A percentile compares a stretch with the other conserved stretches of the same genome.
Conservation (phyloP, 2,888 invertebrate species). For the Caenorhabditis sulstoni region DNA sequence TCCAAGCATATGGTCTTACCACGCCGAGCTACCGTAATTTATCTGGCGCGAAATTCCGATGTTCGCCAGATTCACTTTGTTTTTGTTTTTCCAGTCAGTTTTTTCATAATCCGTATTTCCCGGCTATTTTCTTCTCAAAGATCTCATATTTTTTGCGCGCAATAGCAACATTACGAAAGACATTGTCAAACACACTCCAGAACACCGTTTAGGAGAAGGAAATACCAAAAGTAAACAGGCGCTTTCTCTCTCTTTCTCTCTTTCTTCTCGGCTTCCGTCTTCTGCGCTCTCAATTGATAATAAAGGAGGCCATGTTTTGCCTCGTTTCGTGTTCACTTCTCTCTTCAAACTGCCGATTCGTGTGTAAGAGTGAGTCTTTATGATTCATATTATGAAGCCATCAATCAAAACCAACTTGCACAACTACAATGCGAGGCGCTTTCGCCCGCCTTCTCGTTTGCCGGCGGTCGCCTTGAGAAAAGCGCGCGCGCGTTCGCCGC, state of each 20-base stretch:
- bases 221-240: conserved; percentile 43
- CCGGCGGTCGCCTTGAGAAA: conserved; percentile 18
- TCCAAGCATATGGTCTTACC: too few relatives aligned
- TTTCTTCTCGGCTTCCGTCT: not conserved
- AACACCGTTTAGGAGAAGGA: conserved; percentile 25
- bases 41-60: too few relatives aligned
- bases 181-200: conserved; percentile 10
- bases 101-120: not conserved
- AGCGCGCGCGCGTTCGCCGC: not conserved
- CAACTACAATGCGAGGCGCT: not conserved
- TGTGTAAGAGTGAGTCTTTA: conserved; percentile 14
- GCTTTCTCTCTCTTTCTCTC: not conserved
- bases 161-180: conserved; percentile 22
- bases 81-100: not conserved
- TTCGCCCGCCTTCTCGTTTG: not conserved
- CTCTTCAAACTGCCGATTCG: too few relatives aligned
- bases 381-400: conserved; percentile 21
- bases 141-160: not conserved
- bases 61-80: not conserved
- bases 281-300: not conserved
- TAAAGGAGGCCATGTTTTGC: not conserved
- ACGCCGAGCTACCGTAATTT: too few relatives aligned
- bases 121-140: not conserved
- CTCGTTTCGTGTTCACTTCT: not conserved
- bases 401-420: conserved; percentile 43